Evolutionary conservation across 2,888 invertebrate species (phyloP), one percentile per base, ranked within the genome.

Genomic region (Strigamia transsilvanica): DNA sequence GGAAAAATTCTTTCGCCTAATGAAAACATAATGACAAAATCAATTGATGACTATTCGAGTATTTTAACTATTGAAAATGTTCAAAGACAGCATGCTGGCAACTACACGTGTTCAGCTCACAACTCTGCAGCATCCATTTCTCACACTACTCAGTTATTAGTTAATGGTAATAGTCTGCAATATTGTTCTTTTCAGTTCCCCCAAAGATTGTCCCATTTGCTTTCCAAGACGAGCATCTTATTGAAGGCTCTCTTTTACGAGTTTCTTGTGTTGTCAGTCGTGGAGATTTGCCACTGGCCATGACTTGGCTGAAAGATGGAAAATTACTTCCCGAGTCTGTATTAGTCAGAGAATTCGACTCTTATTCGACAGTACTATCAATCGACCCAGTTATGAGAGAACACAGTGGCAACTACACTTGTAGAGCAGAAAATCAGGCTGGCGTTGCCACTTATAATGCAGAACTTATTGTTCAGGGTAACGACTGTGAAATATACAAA

Each of bases 1-100:
- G 89, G 88, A 82, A 38, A 51, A 23, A 21, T n/a, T 23, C 1
- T 46, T 18, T 46, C 80, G 18, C 4, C 21, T 42, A 21, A 38
- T 42, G 21, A 46, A 21, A 46, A 46, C 21, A 80, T 80, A 21
- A 46, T 46, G 13, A 80, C 51, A n/a, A 42, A 46, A 46, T 15
- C 32, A 23, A 80, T 80, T 51, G 80, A 80, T 51, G 80, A 80
- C 13, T 80, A 80, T 32, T 80, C 80, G n/a, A 80, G 80, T 46
- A 80, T 80, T 80, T 80, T 80, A n/a, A 80, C 80, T 13, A 80
- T 80, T 46, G 80, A 80, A 46, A 80, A 46, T 23, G 80, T 80
- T 46, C 42, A 46, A 46, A 80, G 21, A 51, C 38, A 80, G 23
- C 46, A 80, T 80, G 18, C 80, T 15, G 51, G 80, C 38, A 80